Conservation (phyloP, 2,797 vertebrate species). For the Cirrhinus molitorella region DNA sequence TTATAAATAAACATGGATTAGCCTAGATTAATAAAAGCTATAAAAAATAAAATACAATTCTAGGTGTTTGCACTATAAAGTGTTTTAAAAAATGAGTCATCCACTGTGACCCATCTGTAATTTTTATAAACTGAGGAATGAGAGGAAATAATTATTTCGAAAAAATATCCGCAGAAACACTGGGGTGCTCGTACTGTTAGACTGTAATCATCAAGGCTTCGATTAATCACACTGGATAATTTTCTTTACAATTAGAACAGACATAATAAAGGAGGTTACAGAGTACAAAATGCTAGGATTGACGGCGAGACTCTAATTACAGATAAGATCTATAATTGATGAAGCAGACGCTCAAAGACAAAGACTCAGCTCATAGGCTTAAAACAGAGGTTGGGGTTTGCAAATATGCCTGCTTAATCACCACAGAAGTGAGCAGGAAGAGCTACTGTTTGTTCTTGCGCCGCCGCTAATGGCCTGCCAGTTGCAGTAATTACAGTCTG, state of each 20-base stretch:
- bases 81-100: background rate
- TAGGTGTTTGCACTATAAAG: background rate
- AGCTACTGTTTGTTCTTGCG: constrained; percentile 33
- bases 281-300: background rate
- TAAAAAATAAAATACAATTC: background rate
- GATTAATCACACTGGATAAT: background rate
- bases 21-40: background rate
- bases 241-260: background rate
- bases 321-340: constrained; percentile 42
- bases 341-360: constrained; percentile 23
- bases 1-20: background rate
- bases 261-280: constrained; percentile 5
- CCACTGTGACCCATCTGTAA: background rate
- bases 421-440: constrained; percentile 26
- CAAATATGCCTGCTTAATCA: constrained; percentile 46
- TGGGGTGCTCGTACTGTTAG: background rate
- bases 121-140: background rate
- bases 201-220: background rate
- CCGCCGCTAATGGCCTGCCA: constrained; percentile 30
- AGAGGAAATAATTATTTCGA: background rate
- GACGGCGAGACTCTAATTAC: constrained; percentile 20
- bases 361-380: constrained; percentile 25
- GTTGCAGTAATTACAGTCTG: constrained; percentile 38
- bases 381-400: constrained; percentile 36
- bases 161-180: background rate